Base-by-base conservation (phyloP, 1,140 invertebrate genomes). In the Tetranychus cinnabarinus region DNA sequence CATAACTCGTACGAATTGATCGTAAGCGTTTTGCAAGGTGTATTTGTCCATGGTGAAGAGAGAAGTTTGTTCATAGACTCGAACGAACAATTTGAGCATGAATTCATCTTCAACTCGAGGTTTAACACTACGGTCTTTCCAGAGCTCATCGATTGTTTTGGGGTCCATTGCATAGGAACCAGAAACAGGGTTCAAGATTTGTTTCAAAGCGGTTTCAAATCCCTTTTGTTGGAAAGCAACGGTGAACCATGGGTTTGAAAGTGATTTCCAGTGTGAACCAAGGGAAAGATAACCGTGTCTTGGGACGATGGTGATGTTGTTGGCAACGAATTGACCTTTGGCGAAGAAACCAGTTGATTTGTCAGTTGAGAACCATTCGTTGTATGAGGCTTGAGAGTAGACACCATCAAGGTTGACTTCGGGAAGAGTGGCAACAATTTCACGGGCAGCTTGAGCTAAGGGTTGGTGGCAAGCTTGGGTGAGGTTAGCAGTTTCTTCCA, bases 51-150 rank as follows among this genome's bases (percentile, higher is more conserved):
- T 45, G 7, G 63, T 61, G 52, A 61, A 63, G 42, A 64, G 63
- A 46, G 46, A 52, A 23, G 61, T 62, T n/a, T 52, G 56, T n/a
- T 67, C 65, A 55, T 65, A 67, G 10, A 67, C 4, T 42, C 66
- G 64, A 23, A 63, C 15, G 61, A 62, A 67, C 7, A 67, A 5
- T 31, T 59, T 61, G 33, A 60, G 54, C 45, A 62, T 65, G 6
- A 64, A 50, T 45, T 60, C 60, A 7, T 64, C 63, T 37, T 63
- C 63, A n/a, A 56, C 23, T 34, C 63, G 54, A 2, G 50, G 13
- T 3, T 13, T 47, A 7, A 23, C 58, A 45, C 34, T n/a, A 37
- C 12, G 46, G 23, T 1, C 57, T 39, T 15, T 55, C 31, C 23
- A 52, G 45, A 52, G 13, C 13, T 64, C 60, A 37, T 64, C 62